These are phyloP conservation scores for Oasisia sp. DNA, from an alignment of 2,888 invertebrate species.

Conservation along the genomic window DNA sequence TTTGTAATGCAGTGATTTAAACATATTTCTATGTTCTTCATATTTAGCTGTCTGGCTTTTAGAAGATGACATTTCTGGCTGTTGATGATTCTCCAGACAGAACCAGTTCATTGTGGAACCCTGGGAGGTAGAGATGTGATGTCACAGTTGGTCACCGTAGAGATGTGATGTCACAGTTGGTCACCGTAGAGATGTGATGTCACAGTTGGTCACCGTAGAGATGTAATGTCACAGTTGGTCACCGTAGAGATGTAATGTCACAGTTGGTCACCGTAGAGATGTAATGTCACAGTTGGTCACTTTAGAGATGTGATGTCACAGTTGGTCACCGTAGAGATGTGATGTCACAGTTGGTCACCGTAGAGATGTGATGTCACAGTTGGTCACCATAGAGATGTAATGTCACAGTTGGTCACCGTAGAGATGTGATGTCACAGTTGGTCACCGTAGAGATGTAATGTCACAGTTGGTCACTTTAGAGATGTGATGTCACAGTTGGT, in stretches of 20 bases:
- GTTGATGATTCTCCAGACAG: slow-evolving; percentile 44
- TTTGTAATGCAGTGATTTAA: too few species aligned
- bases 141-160: not conserved
- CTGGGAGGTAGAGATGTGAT: too few species aligned
- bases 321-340: not conserved
- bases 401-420: not conserved
- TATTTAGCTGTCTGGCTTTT: too few species aligned
- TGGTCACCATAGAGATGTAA: not conserved
- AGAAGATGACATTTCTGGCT: too few species aligned
- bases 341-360: not conserved
- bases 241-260: not conserved
- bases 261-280: not conserved
- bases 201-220: not conserved
- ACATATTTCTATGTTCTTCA: too few species aligned
- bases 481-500: not conserved
- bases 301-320: not conserved
- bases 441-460: too few species aligned
- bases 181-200: too few species aligned
- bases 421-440: not conserved
- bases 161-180: not conserved
- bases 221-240: not conserved
- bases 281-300: too few species aligned
- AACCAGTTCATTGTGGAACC: slow-evolving; percentile 17
- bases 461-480: too few species aligned
- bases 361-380: too few species aligned